phyloP scores from a whole-genome alignment of 92 coral and sea anemone species.

The Palythoa grandiflora region DNA sequence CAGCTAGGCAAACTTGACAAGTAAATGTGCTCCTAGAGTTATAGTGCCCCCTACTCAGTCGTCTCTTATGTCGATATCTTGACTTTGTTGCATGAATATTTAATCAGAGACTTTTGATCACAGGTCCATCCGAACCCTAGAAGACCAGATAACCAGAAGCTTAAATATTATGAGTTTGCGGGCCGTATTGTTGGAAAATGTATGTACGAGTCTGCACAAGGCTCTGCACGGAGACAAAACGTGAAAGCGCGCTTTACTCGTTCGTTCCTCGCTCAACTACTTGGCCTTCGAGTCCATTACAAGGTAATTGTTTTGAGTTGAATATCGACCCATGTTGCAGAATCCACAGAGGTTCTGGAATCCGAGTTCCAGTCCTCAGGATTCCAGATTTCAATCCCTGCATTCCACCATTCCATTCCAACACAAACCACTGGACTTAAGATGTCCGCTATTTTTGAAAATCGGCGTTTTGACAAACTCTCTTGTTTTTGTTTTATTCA shows the following conservation, averaged over 20 bases:
- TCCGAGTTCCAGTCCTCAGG: too few relatives aligned
- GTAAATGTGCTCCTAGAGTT: too few relatives aligned
- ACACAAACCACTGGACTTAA: too few relatives aligned
- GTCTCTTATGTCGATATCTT: background rate
- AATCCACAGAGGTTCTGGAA: too few relatives aligned
- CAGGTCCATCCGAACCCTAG: slow-evolving; percentile 93
- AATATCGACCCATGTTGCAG: too few relatives aligned
- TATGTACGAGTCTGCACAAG: slow-evolving; percentile 88
- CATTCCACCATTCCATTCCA: too few relatives aligned
- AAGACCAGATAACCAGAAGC: slow-evolving; percentile 73
- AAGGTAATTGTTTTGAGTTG: slow-evolving; percentile 63
- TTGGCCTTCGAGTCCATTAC: slow-evolving; percentile 92
- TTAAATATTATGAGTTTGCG: slow-evolving; percentile 95
- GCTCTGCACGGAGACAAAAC: slow-evolving; percentile 77
- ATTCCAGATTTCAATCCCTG: too few relatives aligned
- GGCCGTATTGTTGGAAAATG: slow-evolving; percentile 96
- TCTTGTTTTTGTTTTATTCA: too few relatives aligned
- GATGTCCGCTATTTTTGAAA: too few relatives aligned
- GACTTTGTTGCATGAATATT: background rate
- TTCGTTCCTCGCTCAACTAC: slow-evolving; percentile 92
- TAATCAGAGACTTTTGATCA: background rate
- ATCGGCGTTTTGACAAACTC: too few relatives aligned
- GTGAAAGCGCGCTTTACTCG: slow-evolving; percentile 94
- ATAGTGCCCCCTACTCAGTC: too few relatives aligned
- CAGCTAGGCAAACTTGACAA: too few relatives aligned